Evolutionary conservation across 2,888 invertebrate genomes (phyloP), one percentile per base, ranked within the genome.

Genomic region (Steinernema hermaphroditum): DNA sequence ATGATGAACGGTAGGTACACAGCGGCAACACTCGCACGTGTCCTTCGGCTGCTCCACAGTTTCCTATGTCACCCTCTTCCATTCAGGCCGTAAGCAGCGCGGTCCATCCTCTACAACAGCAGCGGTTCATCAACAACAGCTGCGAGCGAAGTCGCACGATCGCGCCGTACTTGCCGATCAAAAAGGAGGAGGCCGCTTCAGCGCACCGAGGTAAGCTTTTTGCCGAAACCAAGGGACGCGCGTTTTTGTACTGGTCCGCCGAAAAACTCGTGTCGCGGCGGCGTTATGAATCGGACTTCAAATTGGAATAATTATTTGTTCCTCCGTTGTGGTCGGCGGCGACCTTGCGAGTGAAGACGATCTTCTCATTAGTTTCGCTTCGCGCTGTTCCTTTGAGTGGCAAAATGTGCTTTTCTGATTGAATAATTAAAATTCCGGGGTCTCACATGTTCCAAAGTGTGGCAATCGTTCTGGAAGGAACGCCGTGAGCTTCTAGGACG

Each of bases 291-390:
- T 54, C 54, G 54, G 12, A 22, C 6, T 22, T 54, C 27, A 27
- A 54, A 19, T 54, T 54, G 54, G 54, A 54, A 54, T 54, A 54
- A 54, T 54, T 54, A 54, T 54, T 54, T 54, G 54, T 54, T 54
- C 54, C 54, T 54, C 27, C 27, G 19, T 14, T 19, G 54, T 24
- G 24, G 54, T 8, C 12, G 54, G 54, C 46, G 46, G 27, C 37
- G 37, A 37, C 37, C 37, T 37, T 37, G 37, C 12, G 37, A 37
- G 37, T 8, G 37, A 4, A 12, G 37, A 37, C 37, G 37, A 4
- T 37, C 37, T 37, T 37, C 37, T 37, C 37, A 37, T 37, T 37
- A 37, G 37, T 37, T 37, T 4, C 37, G 37, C 37, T 37, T 37
- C 37, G 37, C 4, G 37, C 6, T 37, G 37, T 37, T 4, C 37